Evolutionary conservation across 2,888 invertebrate species (phyloP).

Genomic region (Archaeoteleia sp.): DNA sequence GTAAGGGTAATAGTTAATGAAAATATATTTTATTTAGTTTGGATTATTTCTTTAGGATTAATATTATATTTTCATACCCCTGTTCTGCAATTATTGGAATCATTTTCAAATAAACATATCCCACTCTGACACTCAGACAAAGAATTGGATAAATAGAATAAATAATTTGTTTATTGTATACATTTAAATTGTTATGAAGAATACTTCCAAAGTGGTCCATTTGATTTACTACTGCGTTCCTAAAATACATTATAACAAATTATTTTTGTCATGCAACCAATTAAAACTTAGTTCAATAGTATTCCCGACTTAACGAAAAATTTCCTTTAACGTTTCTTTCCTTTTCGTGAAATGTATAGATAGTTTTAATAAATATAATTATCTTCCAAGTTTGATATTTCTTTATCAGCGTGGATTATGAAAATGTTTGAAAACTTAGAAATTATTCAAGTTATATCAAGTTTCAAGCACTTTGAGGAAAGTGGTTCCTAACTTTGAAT

Average conservation of each 20-base stretch:
- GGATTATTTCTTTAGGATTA: too few species aligned
- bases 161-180: too few species aligned
- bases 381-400: constrained; percentile 43
- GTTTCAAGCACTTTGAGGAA: constrained; percentile 32
- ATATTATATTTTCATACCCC: too few species aligned
- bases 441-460: constrained; percentile 39
- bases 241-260: constrained; percentile 24
- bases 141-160: too few species aligned
- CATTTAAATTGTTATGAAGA: constrained; percentile 50
- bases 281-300: too few species aligned
- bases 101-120: constrained; percentile 39
- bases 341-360: constrained; percentile 12
- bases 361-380: constrained; percentile 37
- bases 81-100: constrained; percentile 39
- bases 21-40: too few species aligned
- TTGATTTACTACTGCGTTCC: constrained; percentile 40
- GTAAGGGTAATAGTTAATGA: too few species aligned
- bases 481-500: too few species aligned
- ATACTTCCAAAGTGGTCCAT: constrained; percentile 40
- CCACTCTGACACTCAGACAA: constrained; percentile 27
- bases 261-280: too few species aligned
- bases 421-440: constrained; percentile 31
- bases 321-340: too few species aligned
- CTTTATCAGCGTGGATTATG: constrained; percentile 36
- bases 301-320: too few species aligned